Base-by-base conservation (phyloP, 2,113 vertebrate species). In the Pseudorasbora parva region DNA sequence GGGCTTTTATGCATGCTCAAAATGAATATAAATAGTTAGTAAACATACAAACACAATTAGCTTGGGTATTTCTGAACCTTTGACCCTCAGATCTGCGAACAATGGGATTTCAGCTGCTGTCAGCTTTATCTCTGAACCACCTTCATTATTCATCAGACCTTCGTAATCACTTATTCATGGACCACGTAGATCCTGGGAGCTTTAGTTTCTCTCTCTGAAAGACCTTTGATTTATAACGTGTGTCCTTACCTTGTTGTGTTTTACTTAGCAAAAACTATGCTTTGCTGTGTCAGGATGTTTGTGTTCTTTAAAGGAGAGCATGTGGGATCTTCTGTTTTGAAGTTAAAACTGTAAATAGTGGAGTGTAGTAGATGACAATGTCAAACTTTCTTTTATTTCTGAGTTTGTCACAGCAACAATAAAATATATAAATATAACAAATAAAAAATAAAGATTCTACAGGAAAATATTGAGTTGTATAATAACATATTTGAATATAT, bases 61-160 rank as follows among this genome's bases (percentile, higher is more conserved):
- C 14, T 30, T 23, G 47, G 9, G 17, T 33, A 51, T 19, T 49
- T 41, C 9, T 81, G 25, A 81, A 69, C 45, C 30, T 69, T 81
- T 81, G 64, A 81, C 60, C 27, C 25, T 66, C 78, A 27, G 56
- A 25, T 19, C 17, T n/a, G 60, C 49, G 23, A 66, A 47, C 33
- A 60, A 43, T 66, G 23, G 14, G 59, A 49, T 43, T 78, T 78
- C n/a, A 79, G 15, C 59, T 9, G 47, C 64, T 23, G 30, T 64
- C 25, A 56, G 62, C 64, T 41, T 56, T 56, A 69, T 81, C 21
- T 69, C 21, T 45, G 41, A 84, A 77, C 73, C 82, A 77, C n/a
- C 25, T 62, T 66, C 25, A 68, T 83, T 73, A 83, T 86, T 83
- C 43, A 75, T 80, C 69, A 69, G 66, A 12, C 21, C n/a, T 79